Evolutionary conservation across 2,888 invertebrate genomes (phyloP).

Genomic region (Apodemia hepburni): DNA sequence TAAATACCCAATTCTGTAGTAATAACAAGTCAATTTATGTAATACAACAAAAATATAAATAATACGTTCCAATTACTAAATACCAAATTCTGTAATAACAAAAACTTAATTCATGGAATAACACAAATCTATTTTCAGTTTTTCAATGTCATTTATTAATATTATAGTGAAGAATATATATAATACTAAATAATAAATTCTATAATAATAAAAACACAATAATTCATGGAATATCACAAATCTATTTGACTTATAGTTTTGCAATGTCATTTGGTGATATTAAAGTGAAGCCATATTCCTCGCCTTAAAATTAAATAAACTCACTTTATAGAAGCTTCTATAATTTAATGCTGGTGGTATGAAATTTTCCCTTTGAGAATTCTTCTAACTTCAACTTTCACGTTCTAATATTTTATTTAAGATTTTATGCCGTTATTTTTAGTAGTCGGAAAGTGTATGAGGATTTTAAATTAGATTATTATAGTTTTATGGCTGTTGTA

Average conservation of each 20-base stretch:
- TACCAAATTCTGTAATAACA: too few relatives aligned
- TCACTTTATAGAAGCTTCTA: slow-evolving; percentile 12
- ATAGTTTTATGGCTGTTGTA: not conserved
- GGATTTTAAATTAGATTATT: slow-evolving; percentile 10
- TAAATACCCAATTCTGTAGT: too few relatives aligned
- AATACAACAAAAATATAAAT: too few relatives aligned
- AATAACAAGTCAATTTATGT: too few relatives aligned
- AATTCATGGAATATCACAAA: too few relatives aligned
- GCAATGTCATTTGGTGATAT: not conserved
- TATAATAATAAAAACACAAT: too few relatives aligned
- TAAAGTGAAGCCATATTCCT: not conserved
- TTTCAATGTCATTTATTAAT: too few relatives aligned
- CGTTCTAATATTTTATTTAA: slow-evolving; percentile 14
- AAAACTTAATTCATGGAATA: too few relatives aligned
- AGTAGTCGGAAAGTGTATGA: slow-evolving; percentile 1
- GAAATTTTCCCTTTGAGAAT: slow-evolving; percentile 13
- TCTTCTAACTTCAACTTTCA: slow-evolving; percentile 13
- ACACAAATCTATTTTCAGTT: too few relatives aligned
- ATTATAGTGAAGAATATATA: too few relatives aligned
- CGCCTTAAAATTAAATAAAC: slow-evolving; percentile 1
- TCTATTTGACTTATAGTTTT: not conserved
- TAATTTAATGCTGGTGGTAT: slow-evolving; percentile 11
- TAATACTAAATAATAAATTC: too few relatives aligned
- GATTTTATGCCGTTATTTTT: slow-evolving; percentile 11
- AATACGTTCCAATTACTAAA: too few relatives aligned